phyloP scores from a whole-genome alignment of 2,888 invertebrate species.

The Phaonia tiefii region DNA sequence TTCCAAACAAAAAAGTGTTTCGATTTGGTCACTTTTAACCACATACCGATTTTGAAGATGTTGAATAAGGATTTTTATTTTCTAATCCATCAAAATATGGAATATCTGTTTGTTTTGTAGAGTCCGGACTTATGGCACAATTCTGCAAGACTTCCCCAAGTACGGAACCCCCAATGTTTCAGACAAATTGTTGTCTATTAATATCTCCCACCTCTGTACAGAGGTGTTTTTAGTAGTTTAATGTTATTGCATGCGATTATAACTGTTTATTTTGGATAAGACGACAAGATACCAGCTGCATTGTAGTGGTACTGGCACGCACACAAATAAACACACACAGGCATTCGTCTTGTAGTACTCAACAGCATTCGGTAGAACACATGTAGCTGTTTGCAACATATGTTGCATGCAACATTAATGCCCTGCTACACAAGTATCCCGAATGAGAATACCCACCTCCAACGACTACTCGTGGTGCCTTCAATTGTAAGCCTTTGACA shows the following conservation, averaged over 20 bases:
- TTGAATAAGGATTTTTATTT: too few relatives aligned
- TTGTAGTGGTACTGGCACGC: background rate
- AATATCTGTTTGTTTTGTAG: too few relatives aligned
- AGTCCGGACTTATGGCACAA: too few relatives aligned
- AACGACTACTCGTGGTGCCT: background rate
- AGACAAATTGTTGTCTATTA: too few relatives aligned
- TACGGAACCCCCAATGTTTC: too few relatives aligned
- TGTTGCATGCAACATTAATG: constrained; percentile 63
- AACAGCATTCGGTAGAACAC: constrained; percentile 48
- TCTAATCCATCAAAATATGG: too few relatives aligned
- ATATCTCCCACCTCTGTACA: background rate
- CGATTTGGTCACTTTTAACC: too few relatives aligned
- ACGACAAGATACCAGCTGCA: constrained; percentile 29
- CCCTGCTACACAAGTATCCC: background rate
- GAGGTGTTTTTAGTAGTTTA: constrained; percentile 19
- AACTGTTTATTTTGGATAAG: constrained; percentile 55
- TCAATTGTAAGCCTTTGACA: too few relatives aligned
- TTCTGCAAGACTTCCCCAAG: too few relatives aligned
- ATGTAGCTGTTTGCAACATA: constrained; percentile 64
- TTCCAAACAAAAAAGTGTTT: too few relatives aligned
- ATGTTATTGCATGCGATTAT: constrained; percentile 33
- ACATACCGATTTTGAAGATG: too few relatives aligned
- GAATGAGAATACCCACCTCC: background rate
- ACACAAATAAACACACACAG: background rate
- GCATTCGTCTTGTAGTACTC: constrained; percentile 34